Conservation (phyloP, 2,888 invertebrate species). For the Pyralis farinalis region DNA sequence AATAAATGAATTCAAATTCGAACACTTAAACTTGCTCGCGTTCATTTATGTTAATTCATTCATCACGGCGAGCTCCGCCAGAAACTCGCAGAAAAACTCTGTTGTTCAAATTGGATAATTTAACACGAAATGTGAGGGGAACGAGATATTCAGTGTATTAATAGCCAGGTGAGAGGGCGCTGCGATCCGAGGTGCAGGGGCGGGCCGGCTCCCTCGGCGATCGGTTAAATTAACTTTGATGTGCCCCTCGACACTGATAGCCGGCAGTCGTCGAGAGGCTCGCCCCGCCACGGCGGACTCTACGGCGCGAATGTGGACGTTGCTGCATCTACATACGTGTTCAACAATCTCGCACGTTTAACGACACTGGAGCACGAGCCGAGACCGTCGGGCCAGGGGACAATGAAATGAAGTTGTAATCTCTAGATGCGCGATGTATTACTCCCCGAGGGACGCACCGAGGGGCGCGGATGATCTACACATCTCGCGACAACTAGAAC, state of each 20-base stretch:
- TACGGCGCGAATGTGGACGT: neutral
- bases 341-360: neutral
- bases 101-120: slow-evolving; percentile 6
- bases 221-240: slow-evolving; percentile 33
- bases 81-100: slow-evolving; percentile 1
- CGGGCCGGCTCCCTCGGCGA: slow-evolving; percentile 16
- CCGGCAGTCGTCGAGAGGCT: slow-evolving; percentile 23
- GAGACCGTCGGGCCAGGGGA: neutral
- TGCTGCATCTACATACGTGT: neutral
- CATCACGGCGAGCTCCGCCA: slow-evolving; percentile 5
- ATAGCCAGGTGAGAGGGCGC: slow-evolving; percentile 6
- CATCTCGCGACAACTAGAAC: neutral
- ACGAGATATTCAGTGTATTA: slow-evolving; percentile 3
- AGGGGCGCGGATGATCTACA: neutral
- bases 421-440: neutral
- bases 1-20: slow-evolving; percentile 8
- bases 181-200: neutral
- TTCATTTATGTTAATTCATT: slow-evolving; percentile 8
- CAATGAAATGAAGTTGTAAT: neutral
- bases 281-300: neutral
- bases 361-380: neutral
- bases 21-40: slow-evolving; percentile 1
- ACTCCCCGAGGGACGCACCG: neutral
- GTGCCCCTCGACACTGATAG: slow-evolving; percentile 31
- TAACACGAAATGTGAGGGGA: slow-evolving; percentile 2